Conservation (phyloP, 2,888 invertebrate species). For the Drosophila putrida region DNA sequence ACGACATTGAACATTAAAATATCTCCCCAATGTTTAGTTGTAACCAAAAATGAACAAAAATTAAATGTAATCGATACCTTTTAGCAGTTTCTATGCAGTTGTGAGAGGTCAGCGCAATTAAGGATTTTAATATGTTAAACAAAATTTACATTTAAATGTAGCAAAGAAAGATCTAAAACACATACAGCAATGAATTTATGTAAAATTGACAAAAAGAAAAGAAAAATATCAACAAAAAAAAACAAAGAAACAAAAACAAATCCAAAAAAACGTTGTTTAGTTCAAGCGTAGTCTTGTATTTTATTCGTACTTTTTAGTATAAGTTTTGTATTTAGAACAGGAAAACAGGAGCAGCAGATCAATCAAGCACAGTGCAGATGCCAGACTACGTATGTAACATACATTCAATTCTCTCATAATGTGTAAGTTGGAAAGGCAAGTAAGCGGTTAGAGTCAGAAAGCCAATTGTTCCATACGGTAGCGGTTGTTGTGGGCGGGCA, state of each 20-base stretch:
- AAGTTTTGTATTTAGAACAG: slow-evolving; percentile 47
- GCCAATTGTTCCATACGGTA: slow-evolving; percentile 41
- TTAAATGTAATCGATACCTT: slow-evolving; percentile 65
- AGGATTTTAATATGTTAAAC: slow-evolving; percentile 65
- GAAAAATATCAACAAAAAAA: slow-evolving; percentile 22
- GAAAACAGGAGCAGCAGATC: slow-evolving; percentile 23
- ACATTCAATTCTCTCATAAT: slow-evolving; percentile 7
- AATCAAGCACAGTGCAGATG: slow-evolving; percentile 41
- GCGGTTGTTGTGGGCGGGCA: slow-evolving; percentile 55
- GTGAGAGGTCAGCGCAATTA: slow-evolving; percentile 65
- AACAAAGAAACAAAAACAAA: slow-evolving; percentile 39
- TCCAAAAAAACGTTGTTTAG: slow-evolving; percentile 50
- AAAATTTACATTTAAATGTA: slow-evolving; percentile 69
- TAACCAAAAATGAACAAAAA: slow-evolving; percentile 58
- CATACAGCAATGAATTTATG: slow-evolving; percentile 58
- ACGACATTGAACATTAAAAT: slow-evolving; percentile 49
- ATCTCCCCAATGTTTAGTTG: slow-evolving; percentile 67
- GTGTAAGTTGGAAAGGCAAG: slow-evolving; percentile 54
- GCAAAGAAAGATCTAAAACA: slow-evolving; percentile 72
- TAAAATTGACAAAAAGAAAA: slow-evolving; percentile 56
- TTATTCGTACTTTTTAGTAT: slow-evolving; percentile 45
- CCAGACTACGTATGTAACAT: slow-evolving; percentile 41
- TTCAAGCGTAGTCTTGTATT: slow-evolving; percentile 52
- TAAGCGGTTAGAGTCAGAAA: slow-evolving; percentile 61
- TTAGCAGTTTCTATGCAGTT: slow-evolving; percentile 67